Evolutionary conservation across 2,888 invertebrate species (phyloP).

Genomic region (Thelaira solivaga): DNA sequence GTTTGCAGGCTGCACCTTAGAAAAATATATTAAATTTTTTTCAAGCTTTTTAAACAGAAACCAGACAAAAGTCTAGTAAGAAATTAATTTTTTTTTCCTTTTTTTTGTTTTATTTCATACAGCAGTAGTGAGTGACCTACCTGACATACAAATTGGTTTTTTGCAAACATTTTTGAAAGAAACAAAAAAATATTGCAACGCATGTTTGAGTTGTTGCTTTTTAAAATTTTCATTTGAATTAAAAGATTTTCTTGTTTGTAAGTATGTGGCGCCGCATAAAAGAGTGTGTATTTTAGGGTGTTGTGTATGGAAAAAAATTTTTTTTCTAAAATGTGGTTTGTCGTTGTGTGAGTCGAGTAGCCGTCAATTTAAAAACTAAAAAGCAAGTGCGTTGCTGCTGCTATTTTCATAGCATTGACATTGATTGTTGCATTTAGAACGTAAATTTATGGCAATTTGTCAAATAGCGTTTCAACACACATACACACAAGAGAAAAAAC

Average conservation of each 20-base stretch:
- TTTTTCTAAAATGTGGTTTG: neutral
- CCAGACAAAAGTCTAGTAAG: conserved; percentile 17
- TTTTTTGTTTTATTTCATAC: neutral
- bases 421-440: conserved; percentile 61
- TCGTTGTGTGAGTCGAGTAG: neutral
- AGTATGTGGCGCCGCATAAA: neutral
- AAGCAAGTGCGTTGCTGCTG: conserved; percentile 20
- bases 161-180: neutral
- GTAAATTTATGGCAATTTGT: conserved; percentile 62
- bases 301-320: neutral
- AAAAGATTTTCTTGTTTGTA: neutral
- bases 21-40: neutral
- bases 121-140: conserved; percentile 43
- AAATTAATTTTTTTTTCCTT: neutral
- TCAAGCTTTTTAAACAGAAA: neutral
- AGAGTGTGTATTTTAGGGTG: conserved; percentile 21
- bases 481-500: neutral
- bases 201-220: neutral
- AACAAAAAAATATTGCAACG: neutral
- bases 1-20: conserved; percentile 16
- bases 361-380: conserved; percentile 29
- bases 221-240: neutral
- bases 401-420: conserved; percentile 48
- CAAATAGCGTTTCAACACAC: conserved; percentile 46
- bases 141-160: conserved; percentile 40